Conservation (phyloP, 2,888 invertebrate species). For the Urechis unicinctus region DNA sequence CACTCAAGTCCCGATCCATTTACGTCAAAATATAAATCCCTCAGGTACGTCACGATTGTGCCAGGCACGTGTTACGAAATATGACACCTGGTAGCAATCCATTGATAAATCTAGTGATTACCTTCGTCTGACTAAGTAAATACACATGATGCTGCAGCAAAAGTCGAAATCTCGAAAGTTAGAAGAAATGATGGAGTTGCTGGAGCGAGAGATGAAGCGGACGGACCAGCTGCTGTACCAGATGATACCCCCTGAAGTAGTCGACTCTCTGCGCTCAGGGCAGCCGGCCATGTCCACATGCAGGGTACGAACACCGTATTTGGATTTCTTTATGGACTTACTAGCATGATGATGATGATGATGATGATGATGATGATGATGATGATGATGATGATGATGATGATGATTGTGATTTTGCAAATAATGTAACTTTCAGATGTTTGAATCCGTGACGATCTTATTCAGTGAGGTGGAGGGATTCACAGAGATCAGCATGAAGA, state of each 20-base stretch:
- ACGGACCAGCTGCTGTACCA: background rate
- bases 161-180: background rate
- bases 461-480: slow-evolving; percentile 96
- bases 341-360: no score
- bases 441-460: slow-evolving; percentile 77
- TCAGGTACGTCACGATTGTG: no score
- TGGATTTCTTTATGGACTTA: no score
- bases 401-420: no score
- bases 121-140: background rate
- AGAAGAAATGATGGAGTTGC: background rate
- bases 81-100: no score
- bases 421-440: background rate
- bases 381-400: no score
- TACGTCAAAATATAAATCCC: no score
- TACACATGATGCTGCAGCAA: background rate
- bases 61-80: no score
- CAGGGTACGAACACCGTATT: slow-evolving; percentile 4
- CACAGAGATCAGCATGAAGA: slow-evolving; percentile 87
- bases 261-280: background rate
- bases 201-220: background rate
- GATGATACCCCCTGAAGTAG: background rate
- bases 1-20: no score
- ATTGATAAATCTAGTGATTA: no score
- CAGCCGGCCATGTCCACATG: background rate
- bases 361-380: no score